Percentiles rank a stretch among this genome's conserved stretches.
phyloP scores from a whole-genome alignment of 2,797 vertebrate genomes.

The Chlorospingus flavigularis region DNA sequence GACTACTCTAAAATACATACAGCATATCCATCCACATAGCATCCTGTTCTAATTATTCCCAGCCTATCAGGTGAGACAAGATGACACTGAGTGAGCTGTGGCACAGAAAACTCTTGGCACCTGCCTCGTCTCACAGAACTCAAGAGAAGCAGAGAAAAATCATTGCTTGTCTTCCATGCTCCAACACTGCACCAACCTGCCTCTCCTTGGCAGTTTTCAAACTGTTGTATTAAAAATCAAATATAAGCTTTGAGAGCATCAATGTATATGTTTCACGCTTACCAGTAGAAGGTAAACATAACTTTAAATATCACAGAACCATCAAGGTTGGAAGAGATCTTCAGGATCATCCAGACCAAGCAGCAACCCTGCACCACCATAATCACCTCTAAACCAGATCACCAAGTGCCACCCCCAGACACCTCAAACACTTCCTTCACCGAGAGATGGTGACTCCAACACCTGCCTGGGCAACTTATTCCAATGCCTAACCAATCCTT shows the following conservation, averaged over 20 bases:
- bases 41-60: background rate
- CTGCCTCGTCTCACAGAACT: background rate
- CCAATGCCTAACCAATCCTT: background rate
- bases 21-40: background rate
- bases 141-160: background rate
- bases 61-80: background rate
- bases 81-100: background rate
- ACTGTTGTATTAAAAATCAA: background rate
- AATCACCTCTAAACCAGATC: background rate
- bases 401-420: background rate
- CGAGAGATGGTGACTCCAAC: background rate
- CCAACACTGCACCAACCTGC: background rate
- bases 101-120: background rate
- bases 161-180: rapidly evolving
- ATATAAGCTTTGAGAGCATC: background rate
- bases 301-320: background rate
- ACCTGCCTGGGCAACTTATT: background rate
- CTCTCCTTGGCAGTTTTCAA: background rate
- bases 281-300: background rate
- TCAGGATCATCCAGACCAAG: background rate
- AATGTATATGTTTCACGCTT: background rate
- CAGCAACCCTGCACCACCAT: background rate
- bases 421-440: background rate
- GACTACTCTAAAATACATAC: background rate
- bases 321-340: background rate